These are phyloP conservation scores for Berghia stephanieae DNA, from an alignment of 1,140 invertebrate genomes.

Conservation along the genomic window DNA sequence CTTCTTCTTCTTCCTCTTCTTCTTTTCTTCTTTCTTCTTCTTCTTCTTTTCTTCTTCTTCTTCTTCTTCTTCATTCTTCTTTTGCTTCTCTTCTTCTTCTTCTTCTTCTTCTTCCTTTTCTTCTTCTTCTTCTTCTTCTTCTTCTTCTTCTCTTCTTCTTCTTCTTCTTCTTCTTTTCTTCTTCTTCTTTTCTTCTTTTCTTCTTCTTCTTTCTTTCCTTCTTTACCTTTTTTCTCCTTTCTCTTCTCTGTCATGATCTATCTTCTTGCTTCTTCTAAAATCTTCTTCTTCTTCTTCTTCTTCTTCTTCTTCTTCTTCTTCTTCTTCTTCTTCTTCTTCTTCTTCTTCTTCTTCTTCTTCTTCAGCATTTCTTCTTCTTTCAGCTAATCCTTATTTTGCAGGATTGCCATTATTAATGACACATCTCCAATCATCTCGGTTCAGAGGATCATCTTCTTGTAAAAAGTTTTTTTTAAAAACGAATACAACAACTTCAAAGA, in stretches of 20 bases:
- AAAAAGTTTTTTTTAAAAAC: no score
- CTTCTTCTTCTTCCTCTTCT: background rate
- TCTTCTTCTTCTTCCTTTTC: background rate
- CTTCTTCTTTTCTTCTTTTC: background rate
- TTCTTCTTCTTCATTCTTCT: background rate
- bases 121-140: constrained; percentile 17
- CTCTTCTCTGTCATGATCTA: background rate
- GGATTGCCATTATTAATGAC: no score
- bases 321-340: constrained; percentile 2
- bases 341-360: constrained; percentile 2
- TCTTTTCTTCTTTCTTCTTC: background rate
- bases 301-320: constrained; percentile 16
- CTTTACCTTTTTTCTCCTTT: background rate
- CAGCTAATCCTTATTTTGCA: no score
- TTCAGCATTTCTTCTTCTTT: background rate
- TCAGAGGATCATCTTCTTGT: no score
- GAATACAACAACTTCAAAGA: no score
- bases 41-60: background rate
- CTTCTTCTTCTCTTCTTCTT: constrained; percentile 3
- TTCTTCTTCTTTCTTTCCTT: background rate
- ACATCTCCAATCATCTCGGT: no score
- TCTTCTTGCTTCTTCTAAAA: background rate
- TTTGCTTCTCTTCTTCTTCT: background rate
- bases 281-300: constrained; percentile 16
- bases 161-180: background rate